Base-by-base conservation (phyloP, 1,140 invertebrate species). In the Monomorium pharaonis region DNA sequence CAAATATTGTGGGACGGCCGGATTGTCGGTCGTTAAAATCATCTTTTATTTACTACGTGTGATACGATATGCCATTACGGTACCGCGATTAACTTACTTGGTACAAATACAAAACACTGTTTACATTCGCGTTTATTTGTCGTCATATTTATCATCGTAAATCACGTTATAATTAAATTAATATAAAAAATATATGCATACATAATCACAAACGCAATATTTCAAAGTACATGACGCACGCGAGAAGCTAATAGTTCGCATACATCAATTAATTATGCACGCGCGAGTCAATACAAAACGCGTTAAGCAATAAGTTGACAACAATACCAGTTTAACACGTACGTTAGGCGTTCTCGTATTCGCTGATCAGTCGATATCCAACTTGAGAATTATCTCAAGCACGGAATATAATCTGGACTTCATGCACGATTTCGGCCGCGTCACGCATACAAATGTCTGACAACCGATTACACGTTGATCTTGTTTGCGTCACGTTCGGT, bases 401-500 rank as follows among this genome's bases (percentile, higher is more conserved):
- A 21, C 51, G 47, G 54, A 76, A 86, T 56, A 72, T 84, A 85
- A 88, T 88, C 86, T 78, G 44, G 80, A 75, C 86, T 74, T 72
- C 54, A 60, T 62, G 78, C 78, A 74, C 72, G 62, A 67, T 84
- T 60, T 83, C 70, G 44, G 67, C 30, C 77, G 84, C 76, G 60
- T 86, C 77, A 80, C 85, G 85, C 85, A 84, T 78, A 78, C 72
- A 88, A 87, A 84, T 67, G 65, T 78, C 76, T 85, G 75, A 69
- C 72, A 75, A 87, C 81, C 75, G 86, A 85, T 89, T 89, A 89
- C 70, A 56, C 86, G 75, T 69, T 78, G 81, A 89, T 88, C 86
- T 85, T 88, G 88, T 87, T 89, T 85, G 88, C 86, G 83, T 85
- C 88, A 88, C 88, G 88, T 89, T 89, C 88, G 67, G 88, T 89